Percentiles rank a stretch among this genome's conserved stretches.
These are phyloP conservation scores for Apis florea DNA, from an alignment of 1,140 invertebrate species.

Conservation along the genomic window DNA sequence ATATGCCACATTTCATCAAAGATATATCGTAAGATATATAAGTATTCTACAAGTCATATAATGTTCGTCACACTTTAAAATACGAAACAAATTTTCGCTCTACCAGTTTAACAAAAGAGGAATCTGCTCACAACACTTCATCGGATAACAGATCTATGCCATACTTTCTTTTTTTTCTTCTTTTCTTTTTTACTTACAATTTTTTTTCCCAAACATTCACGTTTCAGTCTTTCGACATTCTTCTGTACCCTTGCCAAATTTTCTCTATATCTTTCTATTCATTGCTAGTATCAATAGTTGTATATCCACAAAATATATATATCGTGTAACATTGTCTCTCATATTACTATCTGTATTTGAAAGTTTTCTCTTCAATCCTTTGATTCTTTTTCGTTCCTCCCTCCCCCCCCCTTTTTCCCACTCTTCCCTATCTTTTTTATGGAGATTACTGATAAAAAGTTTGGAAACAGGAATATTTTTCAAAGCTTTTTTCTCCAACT, in stretches of 20 bases:
- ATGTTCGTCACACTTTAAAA: neutral
- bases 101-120: neutral
- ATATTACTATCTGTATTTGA: neutral
- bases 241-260: slow-evolving; percentile 17
- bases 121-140: neutral
- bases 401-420: neutral
- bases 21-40: neutral
- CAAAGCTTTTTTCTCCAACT: no score
- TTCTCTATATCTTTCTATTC: neutral
- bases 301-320: neutral
- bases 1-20: neutral
- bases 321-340: neutral
- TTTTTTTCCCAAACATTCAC: neutral
- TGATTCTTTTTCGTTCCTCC: neutral
- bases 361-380: no score
- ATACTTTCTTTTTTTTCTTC: neutral
- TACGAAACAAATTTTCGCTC: neutral
- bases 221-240: neutral
- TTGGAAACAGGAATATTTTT: neutral
- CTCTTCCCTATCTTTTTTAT: neutral
- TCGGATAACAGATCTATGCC: neutral
- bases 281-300: slow-evolving; percentile 9
- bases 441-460: neutral
- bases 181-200: neutral
- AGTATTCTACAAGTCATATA: neutral